These are phyloP conservation scores for Silvanus unidentatus DNA, from an alignment of 2,888 invertebrate species.

Conservation along the genomic window DNA sequence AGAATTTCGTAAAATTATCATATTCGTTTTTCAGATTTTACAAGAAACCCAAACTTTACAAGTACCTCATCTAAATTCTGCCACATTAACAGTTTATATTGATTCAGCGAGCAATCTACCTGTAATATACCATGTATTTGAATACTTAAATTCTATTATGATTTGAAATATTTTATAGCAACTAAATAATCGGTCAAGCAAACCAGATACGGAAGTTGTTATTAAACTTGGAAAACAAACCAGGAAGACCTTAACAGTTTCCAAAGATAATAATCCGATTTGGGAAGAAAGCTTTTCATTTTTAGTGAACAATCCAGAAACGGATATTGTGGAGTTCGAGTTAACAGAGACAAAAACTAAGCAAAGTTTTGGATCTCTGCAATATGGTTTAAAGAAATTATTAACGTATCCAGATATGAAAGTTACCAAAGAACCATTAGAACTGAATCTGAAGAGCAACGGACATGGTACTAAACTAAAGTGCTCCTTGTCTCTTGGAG, in stretches of 20 bases:
- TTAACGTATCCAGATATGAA: no score
- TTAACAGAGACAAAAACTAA: slow-evolving; percentile 77
- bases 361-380: slow-evolving; percentile 63
- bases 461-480: no score
- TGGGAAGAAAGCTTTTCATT: slow-evolving; percentile 94
- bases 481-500: no score
- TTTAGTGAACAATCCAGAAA: slow-evolving; percentile 74
- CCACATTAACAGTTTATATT: slow-evolving; percentile 76
- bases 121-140: no score
- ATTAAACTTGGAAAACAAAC: slow-evolving; percentile 72
- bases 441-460: no score
- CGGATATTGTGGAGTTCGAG: neutral
- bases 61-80: slow-evolving; percentile 69
- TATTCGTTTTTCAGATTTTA: slow-evolving; percentile 49
- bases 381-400: slow-evolving; percentile 41
- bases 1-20: slow-evolving; percentile 38
- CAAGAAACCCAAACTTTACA: slow-evolving; percentile 67
- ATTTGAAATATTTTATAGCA: slow-evolving; percentile 26
- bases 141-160: slow-evolving; percentile 39
- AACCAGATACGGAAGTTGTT: slow-evolving; percentile 78
- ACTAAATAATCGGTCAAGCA: slow-evolving; percentile 20
- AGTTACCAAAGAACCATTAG: no score
- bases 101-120: slow-evolving; percentile 89
- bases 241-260: slow-evolving; percentile 63
- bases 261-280: slow-evolving; percentile 80